These are phyloP conservation scores for Mungos mungo DNA, from an alignment of 2,113 vertebrate genomes.

Conservation along the genomic window DNA sequence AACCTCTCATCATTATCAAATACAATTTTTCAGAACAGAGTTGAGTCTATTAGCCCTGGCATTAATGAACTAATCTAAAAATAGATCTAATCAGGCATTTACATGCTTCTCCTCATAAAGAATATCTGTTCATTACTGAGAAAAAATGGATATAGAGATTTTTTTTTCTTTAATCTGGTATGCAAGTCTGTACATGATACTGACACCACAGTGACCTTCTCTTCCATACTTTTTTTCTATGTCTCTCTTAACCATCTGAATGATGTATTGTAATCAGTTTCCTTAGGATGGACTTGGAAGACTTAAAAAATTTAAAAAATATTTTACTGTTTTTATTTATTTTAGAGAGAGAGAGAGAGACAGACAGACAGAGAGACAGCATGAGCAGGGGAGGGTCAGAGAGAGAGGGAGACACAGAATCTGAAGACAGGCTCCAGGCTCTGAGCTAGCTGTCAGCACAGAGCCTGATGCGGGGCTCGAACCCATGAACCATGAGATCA, in stretches of 20 bases:
- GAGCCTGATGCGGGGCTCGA: too few species aligned
- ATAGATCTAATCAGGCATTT: conserved; percentile 15
- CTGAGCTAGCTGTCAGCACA: too few species aligned
- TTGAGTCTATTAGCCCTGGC: neutral
- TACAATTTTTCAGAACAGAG: neutral
- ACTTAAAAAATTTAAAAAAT: neutral
- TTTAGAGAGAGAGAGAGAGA: too few species aligned
- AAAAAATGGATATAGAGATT: neutral
- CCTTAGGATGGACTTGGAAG: neutral
- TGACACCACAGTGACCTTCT: neutral
- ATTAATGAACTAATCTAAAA: conserved; percentile 43
- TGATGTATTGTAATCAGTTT: neutral
- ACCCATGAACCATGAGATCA: too few species aligned
- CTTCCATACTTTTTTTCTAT: neutral
- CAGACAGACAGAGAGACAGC: too few species aligned
- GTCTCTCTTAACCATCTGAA: neutral
- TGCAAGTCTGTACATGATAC: neutral
- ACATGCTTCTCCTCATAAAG: neutral
- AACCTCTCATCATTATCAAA: neutral
- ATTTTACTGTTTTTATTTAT: too few species aligned
- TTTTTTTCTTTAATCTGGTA: conserved; percentile 4
- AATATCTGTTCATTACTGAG: neutral
- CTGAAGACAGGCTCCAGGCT: too few species aligned
- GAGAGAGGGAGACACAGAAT: too few species aligned
- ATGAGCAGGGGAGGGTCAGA: too few species aligned